Base-by-base conservation (phyloP, 2,888 invertebrate species). In the Yponomeuta malinellus region DNA sequence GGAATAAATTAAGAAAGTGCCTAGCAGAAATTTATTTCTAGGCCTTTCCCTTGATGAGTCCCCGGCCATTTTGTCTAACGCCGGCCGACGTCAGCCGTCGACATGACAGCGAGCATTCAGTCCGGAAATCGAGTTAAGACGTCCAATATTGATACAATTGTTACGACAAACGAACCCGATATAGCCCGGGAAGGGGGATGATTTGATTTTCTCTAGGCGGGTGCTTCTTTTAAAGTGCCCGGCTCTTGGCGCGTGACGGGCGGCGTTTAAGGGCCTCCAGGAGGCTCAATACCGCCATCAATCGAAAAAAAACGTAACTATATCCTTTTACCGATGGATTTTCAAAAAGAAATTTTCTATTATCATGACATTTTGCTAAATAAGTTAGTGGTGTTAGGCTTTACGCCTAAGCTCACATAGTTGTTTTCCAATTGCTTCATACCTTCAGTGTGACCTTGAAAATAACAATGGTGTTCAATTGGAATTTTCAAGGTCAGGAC, bases 61-160 rank as follows among this genome's bases (percentile, higher is more conserved):
- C 15, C 1, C 52, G 52, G 77, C 79, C 79, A 81, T 82, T 82
- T 81, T 74, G 74, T 76, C 81, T 15, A 48, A 43, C 63, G 52
- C 63, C 66, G 76, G 78, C 77, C 79, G 70, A 43, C 70, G 72
- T 78, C 78, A 78, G 75, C 72, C 73, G 73, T 29, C 77, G 79
- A 79, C 78, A 81, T 83, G 85, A 84, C 84, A 80, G 78, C 75
- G 81, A 76, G 77, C 81, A 79, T 79, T 82, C 75, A 78, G 79
- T 81, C 78, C 80, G 78, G 79, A 86, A 88, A 87, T 87, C 82
- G 82, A 86, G 83, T 89, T 89, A 88, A 83, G 81, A 82, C 82
- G 82, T 83, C 85, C 88, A 88, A 89, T 89, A 88, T 88, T 87
- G 87, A 88, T 87, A 88, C 85, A 88, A 88, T 88, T 86, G 85